A percentile compares a stretch with the other conserved stretches of the same genome.
These are phyloP conservation scores for Ormyrus rosae DNA, from an alignment of 2,888 invertebrate species.

Conservation along the genomic window DNA sequence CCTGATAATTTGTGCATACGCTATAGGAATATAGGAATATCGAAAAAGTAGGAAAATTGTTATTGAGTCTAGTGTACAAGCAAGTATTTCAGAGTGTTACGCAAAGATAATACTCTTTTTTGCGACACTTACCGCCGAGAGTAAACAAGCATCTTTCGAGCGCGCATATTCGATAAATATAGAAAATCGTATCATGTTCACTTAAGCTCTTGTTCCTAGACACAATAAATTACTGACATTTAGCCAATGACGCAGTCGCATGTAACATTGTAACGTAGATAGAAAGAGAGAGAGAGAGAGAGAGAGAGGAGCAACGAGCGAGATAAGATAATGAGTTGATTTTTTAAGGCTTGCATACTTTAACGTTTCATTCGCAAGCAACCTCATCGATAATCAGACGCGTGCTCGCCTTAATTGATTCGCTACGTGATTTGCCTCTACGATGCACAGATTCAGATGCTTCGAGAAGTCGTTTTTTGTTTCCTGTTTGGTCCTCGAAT, in stretches of 20 bases:
- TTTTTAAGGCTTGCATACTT: no score
- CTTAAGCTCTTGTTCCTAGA: no score
- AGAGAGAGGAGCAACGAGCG: constrained; percentile 6
- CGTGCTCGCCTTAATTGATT: no score
- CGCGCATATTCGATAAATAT: neutral
- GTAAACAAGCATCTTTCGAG: neutral
- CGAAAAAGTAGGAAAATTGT: neutral
- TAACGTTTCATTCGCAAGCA: no score
- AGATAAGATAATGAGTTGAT: no score
- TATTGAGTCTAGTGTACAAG: constrained; percentile 35
- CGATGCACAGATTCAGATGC: neutral
- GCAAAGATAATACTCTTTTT: constrained; percentile 39
- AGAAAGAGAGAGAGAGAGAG: constrained; percentile 7
- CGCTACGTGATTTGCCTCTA: constrained; percentile 1
- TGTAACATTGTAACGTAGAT: no score
- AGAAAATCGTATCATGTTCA: neutral
- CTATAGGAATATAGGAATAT: neutral
- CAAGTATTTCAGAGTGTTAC: constrained; percentile 12
- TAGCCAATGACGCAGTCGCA: no score
- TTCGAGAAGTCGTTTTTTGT: neutral
- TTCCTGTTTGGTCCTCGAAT: neutral
- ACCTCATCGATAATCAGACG: no score
- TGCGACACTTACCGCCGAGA: neutral
- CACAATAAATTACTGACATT: no score
- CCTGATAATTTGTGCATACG: neutral